phyloP scores from a whole-genome alignment of 2,888 invertebrate genomes.

The Chaitophorus viminalis region DNA sequence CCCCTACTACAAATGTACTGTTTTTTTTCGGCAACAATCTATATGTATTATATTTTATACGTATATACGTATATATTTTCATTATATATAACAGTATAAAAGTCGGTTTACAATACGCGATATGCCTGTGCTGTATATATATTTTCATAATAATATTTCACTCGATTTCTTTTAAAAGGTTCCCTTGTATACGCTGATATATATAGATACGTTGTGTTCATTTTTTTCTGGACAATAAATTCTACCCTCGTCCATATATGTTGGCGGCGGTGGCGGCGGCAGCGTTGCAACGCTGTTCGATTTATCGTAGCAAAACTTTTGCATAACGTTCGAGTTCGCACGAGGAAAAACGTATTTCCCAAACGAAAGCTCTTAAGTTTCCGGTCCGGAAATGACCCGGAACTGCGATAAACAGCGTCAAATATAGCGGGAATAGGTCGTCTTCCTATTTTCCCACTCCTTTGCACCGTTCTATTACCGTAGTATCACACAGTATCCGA shows the following conservation, averaged over 20 bases:
- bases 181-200: slow-evolving; percentile 15
- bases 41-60: background rate
- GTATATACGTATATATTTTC: too few relatives aligned
- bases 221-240: slow-evolving; percentile 61
- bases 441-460: slow-evolving; percentile 37
- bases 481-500: slow-evolving; percentile 19
- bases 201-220: slow-evolving; percentile 16
- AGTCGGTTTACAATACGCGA: slow-evolving; percentile 37
- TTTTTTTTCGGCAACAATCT: slow-evolving; percentile 16
- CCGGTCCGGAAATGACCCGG: slow-evolving; percentile 62
- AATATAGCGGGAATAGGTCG: slow-evolving; percentile 53
- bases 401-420: slow-evolving; percentile 60
- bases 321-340: slow-evolving; percentile 39
- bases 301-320: slow-evolving; percentile 59
- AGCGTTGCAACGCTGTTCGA: slow-evolving; percentile 40
- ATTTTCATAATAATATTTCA: slow-evolving; percentile 59
- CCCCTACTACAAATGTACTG: background rate
- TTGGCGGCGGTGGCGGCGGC: background rate
- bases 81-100: too few relatives aligned
- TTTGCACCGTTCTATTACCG: background rate
- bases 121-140: slow-evolving; percentile 5
- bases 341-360: slow-evolving; percentile 39
- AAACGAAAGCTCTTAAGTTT: slow-evolving; percentile 60
- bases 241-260: slow-evolving; percentile 41
- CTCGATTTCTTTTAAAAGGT: slow-evolving; percentile 60